Conservation (phyloP, 2,113 vertebrate genomes). For the Atractosteus spatula region DNA sequence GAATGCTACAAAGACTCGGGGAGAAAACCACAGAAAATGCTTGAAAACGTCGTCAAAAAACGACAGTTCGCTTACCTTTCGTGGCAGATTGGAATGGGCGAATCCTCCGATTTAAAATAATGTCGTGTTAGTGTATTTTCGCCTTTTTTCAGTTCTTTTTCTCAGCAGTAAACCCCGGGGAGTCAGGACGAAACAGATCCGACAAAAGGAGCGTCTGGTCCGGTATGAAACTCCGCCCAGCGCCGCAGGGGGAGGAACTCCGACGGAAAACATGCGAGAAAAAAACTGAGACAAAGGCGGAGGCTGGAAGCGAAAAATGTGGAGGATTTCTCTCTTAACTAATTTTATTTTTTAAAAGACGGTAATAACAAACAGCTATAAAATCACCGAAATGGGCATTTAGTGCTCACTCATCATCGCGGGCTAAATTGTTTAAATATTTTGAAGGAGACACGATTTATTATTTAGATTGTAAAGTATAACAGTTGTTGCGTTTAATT, state of each 20-base stretch:
- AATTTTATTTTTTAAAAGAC: neutral
- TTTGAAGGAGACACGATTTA: neutral
- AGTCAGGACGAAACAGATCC: constrained; percentile 72
- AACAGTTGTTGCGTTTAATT: no score
- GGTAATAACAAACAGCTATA: no score
- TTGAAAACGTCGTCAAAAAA: constrained; percentile 38
- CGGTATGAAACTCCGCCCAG: constrained; percentile 80
- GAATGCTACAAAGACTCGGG: constrained; percentile 62
- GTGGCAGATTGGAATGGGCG: constrained; percentile 18
- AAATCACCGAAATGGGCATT: no score
- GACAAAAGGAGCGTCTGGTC: constrained; percentile 78
- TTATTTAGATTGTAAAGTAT: neutral
- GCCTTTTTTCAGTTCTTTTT: constrained; percentile 48
- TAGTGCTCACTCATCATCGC: no score
- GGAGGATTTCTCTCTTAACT: neutral
- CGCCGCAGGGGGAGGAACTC: constrained; percentile 82
- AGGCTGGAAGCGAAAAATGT: constrained; percentile 50
- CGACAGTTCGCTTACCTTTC: constrained; percentile 51
- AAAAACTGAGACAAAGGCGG: constrained; percentile 59
- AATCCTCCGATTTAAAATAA: constrained; percentile 18
- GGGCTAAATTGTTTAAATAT: no score
- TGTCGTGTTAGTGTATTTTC: constrained; percentile 26
- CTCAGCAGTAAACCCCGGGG: constrained; percentile 69
- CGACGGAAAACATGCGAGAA: constrained; percentile 57
- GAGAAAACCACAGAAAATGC: constrained; percentile 51